Evolutionary conservation across 2,113 vertebrate species (phyloP).

Genomic region (Petaurus breviceps): DNA sequence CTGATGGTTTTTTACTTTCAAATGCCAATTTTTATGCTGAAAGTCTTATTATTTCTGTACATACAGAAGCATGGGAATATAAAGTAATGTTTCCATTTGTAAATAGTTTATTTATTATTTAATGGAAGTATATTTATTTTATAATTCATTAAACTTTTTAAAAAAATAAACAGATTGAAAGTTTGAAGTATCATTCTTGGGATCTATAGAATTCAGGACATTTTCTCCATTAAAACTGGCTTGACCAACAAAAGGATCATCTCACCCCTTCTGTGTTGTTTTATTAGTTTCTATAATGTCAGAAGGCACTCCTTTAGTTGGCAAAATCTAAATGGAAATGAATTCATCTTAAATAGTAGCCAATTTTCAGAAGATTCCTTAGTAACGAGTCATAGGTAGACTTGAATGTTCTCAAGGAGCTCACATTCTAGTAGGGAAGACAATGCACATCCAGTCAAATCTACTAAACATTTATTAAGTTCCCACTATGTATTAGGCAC

Average conservation of each 20-base stretch:
- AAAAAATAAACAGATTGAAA: conserved; percentile 70
- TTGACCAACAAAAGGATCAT: conserved; percentile 1
- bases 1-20: conserved; percentile 65
- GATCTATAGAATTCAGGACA: not conserved
- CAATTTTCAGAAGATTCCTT: not conserved
- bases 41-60: conserved; percentile 77
- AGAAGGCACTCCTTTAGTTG: not conserved
- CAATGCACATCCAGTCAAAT: not conserved
- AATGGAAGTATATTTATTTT: conserved; percentile 87
- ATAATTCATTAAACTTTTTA: conserved; percentile 86
- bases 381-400: not conserved
- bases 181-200: conserved; percentile 67
- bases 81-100: conserved; percentile 80
- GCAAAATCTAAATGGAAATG: conserved; percentile 19
- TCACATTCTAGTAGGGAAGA: not conserved
- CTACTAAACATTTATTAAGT: not conserved
- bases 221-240: conserved; percentile 22
- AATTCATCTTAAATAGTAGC: not conserved
- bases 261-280: not conserved
- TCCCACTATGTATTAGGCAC: not conserved
- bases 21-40: conserved; percentile 69
- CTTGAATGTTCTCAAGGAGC: not conserved
- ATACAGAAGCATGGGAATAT: conserved; percentile 73
- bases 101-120: conserved; percentile 90
- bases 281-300: not conserved